Evolutionary conservation across 1,140 invertebrate species (phyloP).

Genomic region (Streblospio benedicti): DNA sequence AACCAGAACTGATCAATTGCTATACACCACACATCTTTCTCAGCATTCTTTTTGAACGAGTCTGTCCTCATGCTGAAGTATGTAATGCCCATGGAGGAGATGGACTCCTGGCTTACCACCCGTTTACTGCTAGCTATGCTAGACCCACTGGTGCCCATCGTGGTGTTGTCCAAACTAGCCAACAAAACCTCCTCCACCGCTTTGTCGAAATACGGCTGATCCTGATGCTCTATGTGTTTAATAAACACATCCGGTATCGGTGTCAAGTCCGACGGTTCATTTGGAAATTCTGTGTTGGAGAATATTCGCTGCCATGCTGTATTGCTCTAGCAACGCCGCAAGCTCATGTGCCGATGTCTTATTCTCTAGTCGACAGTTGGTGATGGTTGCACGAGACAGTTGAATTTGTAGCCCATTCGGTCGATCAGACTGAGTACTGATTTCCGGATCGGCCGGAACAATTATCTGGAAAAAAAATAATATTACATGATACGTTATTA

Average conservation of each 20-base stretch:
- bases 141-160: neutral
- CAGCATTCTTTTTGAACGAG: slow-evolving; percentile 39
- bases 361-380: slow-evolving; percentile 66
- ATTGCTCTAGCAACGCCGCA: slow-evolving; percentile 61
- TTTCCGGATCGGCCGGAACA: slow-evolving; percentile 55
- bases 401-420: slow-evolving; percentile 73
- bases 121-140: neutral
- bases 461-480: slow-evolving; percentile 34
- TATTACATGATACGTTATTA: neutral
- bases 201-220: slow-evolving; percentile 27
- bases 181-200: slow-evolving; percentile 15
- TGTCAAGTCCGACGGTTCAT: slow-evolving; percentile 55
- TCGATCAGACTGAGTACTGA: slow-evolving; percentile 66
- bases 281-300: slow-evolving; percentile 63
- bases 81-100: slow-evolving; percentile 15
- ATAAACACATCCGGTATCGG: slow-evolving; percentile 57
- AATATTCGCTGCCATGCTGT: slow-evolving; percentile 63
- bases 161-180: neutral
- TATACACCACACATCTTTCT: slow-evolving; percentile 77
- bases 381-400: slow-evolving; percentile 67
- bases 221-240: slow-evolving; percentile 23
- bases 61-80: slow-evolving; percentile 64
- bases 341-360: slow-evolving; percentile 59
- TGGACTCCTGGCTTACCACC: neutral
- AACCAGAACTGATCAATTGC: slow-evolving; percentile 82